Conservation (phyloP, 30 jellyfish, hydroid and myxozoan genomes). For the Mastigias papua region DNA sequence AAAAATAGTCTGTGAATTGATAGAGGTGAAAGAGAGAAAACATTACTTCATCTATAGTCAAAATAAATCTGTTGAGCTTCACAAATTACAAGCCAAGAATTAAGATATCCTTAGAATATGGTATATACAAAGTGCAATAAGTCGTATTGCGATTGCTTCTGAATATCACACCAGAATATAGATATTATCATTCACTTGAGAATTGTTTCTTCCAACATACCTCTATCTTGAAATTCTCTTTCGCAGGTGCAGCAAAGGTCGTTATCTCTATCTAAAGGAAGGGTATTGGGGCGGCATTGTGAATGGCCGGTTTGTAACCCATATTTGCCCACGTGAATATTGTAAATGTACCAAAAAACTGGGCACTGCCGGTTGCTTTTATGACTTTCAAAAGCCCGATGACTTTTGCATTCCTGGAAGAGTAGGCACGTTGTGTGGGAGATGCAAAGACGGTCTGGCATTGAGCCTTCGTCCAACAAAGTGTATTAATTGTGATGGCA, state of each 20-base stretch:
- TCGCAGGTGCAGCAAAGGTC: conserved; percentile 64
- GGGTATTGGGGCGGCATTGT: conserved; percentile 72
- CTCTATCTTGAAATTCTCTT: too few species aligned
- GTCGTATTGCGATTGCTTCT: too few species aligned
- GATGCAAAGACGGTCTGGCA: conserved; percentile 58
- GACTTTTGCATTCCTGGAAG: conserved; percentile 63
- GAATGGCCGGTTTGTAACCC: conserved; percentile 59
- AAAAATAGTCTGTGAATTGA: too few species aligned
- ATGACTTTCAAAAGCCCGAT: conserved; percentile 62
- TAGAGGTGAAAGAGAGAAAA: too few species aligned
- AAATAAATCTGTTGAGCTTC: too few species aligned
- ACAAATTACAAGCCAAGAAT: too few species aligned
- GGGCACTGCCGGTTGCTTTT: conserved; percentile 56
- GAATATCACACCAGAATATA: too few species aligned
- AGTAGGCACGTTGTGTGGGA: conserved; percentile 62
- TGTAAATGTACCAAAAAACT: conserved; percentile 48
- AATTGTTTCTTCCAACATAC: too few species aligned
- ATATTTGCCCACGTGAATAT: conserved; percentile 73
- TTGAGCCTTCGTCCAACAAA: conserved; percentile 51
- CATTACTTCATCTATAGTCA: too few species aligned
- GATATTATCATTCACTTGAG: too few species aligned
- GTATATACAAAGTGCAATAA: too few species aligned
- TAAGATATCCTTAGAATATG: too few species aligned
- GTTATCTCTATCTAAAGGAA: conserved; percentile 51
- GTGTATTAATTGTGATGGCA: conserved; percentile 54